Base-by-base conservation (phyloP, 2,113 vertebrate species). In the Sebastes fasciatus region DNA sequence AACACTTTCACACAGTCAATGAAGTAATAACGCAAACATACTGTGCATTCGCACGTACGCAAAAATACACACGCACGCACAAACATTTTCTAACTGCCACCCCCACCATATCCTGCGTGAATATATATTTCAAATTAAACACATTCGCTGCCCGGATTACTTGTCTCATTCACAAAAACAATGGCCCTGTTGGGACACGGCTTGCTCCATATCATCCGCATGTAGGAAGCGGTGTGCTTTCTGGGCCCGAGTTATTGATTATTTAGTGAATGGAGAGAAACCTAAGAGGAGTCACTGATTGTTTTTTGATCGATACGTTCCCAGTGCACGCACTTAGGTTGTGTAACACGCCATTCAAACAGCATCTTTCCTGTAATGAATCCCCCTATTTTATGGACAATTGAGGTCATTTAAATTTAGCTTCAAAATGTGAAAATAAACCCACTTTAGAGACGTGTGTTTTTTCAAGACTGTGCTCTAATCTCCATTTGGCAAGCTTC, bases 1-100 rank as follows among this genome's bases (percentile, higher is more conserved):
- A 84, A 88, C 79, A 88, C 84, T 82, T 86, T 91, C 83, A 86
- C 86, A 88, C 84, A 90, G 84, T 82, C 46, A 45, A 72, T 84
- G 77, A 80, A 65, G 82, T 62, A 86, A 86, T 68, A 66, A 71
- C 1, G 43, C 52, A 74, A 69, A 82, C 66, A 60, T 8, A 52
- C 34, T 34, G 34, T 34, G 34, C 16, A 13, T 2, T 12, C 12
- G 6, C 51, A 46, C 16, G 48, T 16, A 10, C 34, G 3, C 17
- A 0, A 23, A 42, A 12, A 48, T 42, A 49, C 42, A 71, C 4
- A 48, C 4, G 1, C 45, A 49, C 64, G 65, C 23, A 54, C 11
- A 40, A 23, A 80, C 48, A 34, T 65, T 74, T 68, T 74, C 77
- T 45, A 61, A 79, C 14, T 74, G 57, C 83, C 51, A 48, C 51